Percentiles rank a stretch among this genome's conserved stretches.
Evolutionary conservation across 2,888 invertebrate species (phyloP).

Genomic region (Apamea epomidion): DNA sequence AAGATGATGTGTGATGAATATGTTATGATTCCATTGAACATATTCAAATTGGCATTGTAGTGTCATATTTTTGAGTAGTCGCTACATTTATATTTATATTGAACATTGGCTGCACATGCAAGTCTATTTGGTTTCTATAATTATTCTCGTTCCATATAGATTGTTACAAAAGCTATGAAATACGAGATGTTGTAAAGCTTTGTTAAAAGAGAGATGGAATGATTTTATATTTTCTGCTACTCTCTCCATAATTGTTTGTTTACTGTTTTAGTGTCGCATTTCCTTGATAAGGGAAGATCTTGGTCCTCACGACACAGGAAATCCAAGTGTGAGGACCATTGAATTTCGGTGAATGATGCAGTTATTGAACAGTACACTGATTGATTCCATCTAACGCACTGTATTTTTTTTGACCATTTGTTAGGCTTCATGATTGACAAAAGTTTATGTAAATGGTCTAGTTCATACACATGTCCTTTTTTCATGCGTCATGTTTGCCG

Average conservation of each 20-base stretch:
- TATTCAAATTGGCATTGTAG: no score
- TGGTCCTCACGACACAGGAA: no score
- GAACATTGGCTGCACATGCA: neutral
- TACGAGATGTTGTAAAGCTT: neutral
- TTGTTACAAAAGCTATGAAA: neutral
- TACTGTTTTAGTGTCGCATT: neutral
- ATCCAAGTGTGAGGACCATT: neutral
- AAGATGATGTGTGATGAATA: neutral
- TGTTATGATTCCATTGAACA: neutral
- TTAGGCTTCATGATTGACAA: neutral
- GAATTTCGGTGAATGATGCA: neutral
- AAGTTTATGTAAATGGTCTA: neutral
- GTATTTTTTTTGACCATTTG: neutral
- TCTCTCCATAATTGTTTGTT: neutral
- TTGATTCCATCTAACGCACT: neutral
- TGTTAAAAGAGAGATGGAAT: neutral
- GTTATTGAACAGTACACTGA: neutral
- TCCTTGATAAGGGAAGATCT: no score
- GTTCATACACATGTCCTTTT: no score
- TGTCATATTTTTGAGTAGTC: neutral
- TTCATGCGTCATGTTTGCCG: no score
- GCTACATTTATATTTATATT: no score
- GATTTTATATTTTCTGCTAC: neutral
- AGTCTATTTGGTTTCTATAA: neutral
- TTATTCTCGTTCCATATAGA: neutral